Evolutionary conservation across 1,140 invertebrate genomes (phyloP).

Genomic region (Artemia franciscana): DNA sequence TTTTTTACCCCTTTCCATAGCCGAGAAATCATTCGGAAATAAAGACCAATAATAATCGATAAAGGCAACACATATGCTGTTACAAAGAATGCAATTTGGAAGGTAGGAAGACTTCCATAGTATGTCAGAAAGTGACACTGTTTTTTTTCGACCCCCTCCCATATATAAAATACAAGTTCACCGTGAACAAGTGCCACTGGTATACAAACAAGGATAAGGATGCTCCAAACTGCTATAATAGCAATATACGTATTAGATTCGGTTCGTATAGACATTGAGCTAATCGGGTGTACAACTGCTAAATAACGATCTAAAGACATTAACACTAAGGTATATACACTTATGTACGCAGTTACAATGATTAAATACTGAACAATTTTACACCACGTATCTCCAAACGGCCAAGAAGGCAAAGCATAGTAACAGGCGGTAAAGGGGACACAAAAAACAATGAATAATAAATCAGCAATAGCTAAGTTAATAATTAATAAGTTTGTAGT

Average conservation of each 20-base stretch:
- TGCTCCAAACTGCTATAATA: slow-evolving; percentile 48
- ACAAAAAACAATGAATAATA: slow-evolving; percentile 84
- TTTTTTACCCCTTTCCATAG: slow-evolving; percentile 58
- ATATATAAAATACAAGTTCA: slow-evolving; percentile 37
- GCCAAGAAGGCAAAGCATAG: slow-evolving; percentile 66
- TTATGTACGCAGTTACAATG: slow-evolving; percentile 73
- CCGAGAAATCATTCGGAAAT: slow-evolving; percentile 66
- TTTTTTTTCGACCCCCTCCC: slow-evolving; percentile 27
- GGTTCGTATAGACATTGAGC: slow-evolving; percentile 64
- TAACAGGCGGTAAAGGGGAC: slow-evolving; percentile 79
- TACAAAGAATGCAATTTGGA: slow-evolving; percentile 54
- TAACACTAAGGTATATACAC: slow-evolving; percentile 77
- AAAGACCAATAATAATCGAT: slow-evolving; percentile 64
- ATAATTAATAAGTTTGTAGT: slow-evolving; percentile 81
- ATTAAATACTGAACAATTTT: slow-evolving; percentile 60
- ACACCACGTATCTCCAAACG: slow-evolving; percentile 72
- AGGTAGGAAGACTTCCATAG: slow-evolving; percentile 36
- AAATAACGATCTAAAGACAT: slow-evolving; percentile 87
- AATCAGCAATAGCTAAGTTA: slow-evolving; percentile 64
- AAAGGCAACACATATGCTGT: slow-evolving; percentile 65
- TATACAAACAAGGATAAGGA: slow-evolving; percentile 46
- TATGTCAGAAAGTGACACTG: slow-evolving; percentile 37
- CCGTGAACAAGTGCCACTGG: slow-evolving; percentile 56
- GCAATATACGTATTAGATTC: slow-evolving; percentile 57
- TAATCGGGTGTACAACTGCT: slow-evolving; percentile 79